Percentiles rank a stretch among this genome's conserved stretches.
Evolutionary conservation across 2,113 vertebrate genomes (phyloP).

Genomic region (Anser brachyrhynchus): DNA sequence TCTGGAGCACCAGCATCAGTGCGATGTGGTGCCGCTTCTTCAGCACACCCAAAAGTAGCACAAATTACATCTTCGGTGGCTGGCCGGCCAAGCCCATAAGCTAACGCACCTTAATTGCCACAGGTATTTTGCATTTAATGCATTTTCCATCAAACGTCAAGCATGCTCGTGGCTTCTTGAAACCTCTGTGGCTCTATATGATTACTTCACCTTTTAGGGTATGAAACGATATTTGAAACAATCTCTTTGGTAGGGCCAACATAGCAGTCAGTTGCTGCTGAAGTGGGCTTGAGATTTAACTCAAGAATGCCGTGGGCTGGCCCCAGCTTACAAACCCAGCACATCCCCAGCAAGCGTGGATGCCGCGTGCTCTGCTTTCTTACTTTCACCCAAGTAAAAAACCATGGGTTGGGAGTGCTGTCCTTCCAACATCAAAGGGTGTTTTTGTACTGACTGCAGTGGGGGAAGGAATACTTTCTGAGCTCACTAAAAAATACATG

Average conservation of each 20-base stretch:
- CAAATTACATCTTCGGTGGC: neutral
- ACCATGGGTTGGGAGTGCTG: neutral
- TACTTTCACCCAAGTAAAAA: neutral
- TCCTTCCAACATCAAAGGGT: neutral
- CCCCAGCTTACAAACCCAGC: neutral
- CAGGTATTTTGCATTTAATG: neutral
- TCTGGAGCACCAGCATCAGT: neutral
- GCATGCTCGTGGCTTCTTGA: neutral
- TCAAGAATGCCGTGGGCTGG: neutral
- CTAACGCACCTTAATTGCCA: neutral
- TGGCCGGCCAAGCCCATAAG: neutral
- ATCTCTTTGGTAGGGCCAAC: conserved; percentile 1
- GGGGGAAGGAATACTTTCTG: neutral
- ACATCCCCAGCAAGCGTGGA: neutral
- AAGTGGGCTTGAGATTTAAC: neutral
- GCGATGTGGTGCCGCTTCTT: neutral
- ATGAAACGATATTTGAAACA: neutral
- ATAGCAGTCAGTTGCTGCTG: conserved; percentile 13
- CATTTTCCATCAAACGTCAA: neutral
- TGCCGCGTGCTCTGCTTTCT: neutral
- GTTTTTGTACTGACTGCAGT: neutral
- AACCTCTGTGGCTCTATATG: neutral
- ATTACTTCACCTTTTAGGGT: conserved; percentile 3
- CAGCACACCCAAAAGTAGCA: neutral
- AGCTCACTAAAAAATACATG: neutral